A percentile compares a stretch with the other conserved stretches of the same genome.
These are phyloP conservation scores for Drosophila hydei DNA, from an alignment of 1,140 invertebrate genomes.

Conservation along the genomic window DNA sequence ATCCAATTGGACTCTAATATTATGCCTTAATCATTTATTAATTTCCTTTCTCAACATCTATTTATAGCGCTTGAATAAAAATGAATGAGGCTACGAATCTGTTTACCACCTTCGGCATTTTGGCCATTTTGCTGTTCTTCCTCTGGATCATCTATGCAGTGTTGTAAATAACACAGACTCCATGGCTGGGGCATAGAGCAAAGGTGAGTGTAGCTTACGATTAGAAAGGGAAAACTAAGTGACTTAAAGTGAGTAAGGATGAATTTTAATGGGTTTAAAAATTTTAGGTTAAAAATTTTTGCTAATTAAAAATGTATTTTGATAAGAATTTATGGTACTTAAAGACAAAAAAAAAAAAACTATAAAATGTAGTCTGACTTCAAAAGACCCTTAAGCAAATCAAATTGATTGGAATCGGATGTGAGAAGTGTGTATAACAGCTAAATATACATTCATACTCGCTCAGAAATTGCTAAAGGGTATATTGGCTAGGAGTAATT, in stretches of 20 bases:
- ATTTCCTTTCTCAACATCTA: conserved; percentile 24
- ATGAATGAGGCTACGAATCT: conserved; percentile 79
- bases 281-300: too few relatives aligned
- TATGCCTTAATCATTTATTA: conserved; percentile 31
- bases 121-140: conserved; percentile 69
- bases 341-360: too few relatives aligned
- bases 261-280: too few relatives aligned
- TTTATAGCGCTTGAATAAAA: conserved; percentile 44
- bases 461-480: too few relatives aligned
- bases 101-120: conserved; percentile 76
- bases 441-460: too few relatives aligned
- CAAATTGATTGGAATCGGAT: too few relatives aligned
- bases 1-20: conserved; percentile 10
- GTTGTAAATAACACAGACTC: conserved; percentile 53
- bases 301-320: too few relatives aligned
- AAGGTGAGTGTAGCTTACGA: conserved; percentile 8
- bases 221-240: neutral
- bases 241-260: neutral
- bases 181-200: conserved; percentile 43
- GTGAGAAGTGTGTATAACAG: too few relatives aligned
- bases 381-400: too few relatives aligned
- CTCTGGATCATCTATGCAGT: conserved; percentile 78
- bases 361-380: too few relatives aligned
- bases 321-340: too few relatives aligned
- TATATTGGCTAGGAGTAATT: too few relatives aligned